Conservation (phyloP, 1,140 invertebrate genomes). For the Rhyacophila brunnea region DNA sequence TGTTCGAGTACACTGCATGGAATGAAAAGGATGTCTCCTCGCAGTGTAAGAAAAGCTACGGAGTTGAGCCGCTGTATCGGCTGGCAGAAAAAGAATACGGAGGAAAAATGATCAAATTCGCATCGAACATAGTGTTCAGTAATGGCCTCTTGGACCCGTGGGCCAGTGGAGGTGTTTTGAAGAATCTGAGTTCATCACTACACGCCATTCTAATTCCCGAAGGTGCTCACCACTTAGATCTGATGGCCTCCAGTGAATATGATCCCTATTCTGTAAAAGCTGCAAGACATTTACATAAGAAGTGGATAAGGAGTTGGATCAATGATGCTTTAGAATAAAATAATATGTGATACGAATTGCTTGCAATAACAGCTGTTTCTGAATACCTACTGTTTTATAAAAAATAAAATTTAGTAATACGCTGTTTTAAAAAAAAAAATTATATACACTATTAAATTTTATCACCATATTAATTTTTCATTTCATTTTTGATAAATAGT, state of each 20-base stretch:
- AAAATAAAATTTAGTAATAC: too few species aligned
- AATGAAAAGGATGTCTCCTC: slow-evolving; percentile 66
- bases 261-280: slow-evolving; percentile 71
- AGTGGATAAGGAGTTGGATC: slow-evolving; percentile 71
- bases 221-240: slow-evolving; percentile 91
- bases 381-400: too few species aligned
- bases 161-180: slow-evolving; percentile 85
- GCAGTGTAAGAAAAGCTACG: slow-evolving; percentile 69
- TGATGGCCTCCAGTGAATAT: slow-evolving; percentile 66
- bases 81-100: slow-evolving; percentile 78
- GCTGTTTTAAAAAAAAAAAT: too few species aligned
- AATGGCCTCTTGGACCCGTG: slow-evolving; percentile 93
- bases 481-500: too few species aligned
- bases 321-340: slow-evolving; percentile 2
- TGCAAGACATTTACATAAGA: slow-evolving; percentile 67
- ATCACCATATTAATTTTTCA: too few species aligned
- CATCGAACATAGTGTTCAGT: slow-evolving; percentile 87
- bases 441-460: too few species aligned
- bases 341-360: too few species aligned
- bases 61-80: slow-evolving; percentile 64
- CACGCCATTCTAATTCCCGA: slow-evolving; percentile 79
- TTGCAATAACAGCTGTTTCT: too few species aligned
- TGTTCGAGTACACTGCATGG: slow-evolving; percentile 81
- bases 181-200: slow-evolving; percentile 65
- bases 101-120: slow-evolving; percentile 63